These are phyloP conservation scores for Ranitomeya variabilis DNA, from an alignment of 2,113 vertebrate genomes.

Conservation along the genomic window DNA sequence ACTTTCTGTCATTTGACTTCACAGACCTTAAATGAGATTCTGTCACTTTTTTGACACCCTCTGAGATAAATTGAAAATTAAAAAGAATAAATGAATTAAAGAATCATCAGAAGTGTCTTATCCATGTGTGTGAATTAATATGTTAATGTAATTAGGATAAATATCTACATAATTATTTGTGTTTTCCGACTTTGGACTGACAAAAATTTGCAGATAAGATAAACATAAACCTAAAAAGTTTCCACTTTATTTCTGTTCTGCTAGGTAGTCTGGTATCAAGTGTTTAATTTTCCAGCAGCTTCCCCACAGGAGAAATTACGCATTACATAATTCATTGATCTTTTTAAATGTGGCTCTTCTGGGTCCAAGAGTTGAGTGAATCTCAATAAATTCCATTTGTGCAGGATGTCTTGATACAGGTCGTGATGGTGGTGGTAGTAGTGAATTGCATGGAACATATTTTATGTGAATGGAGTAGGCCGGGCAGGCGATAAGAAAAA, in stretches of 20 bases:
- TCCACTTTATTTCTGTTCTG: background rate
- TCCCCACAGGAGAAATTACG: background rate
- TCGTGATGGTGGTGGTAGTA: too few relatives aligned
- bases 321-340: background rate
- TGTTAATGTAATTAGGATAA: slow-evolving; percentile 36
- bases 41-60: slow-evolving; percentile 74
- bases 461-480: too few relatives aligned
- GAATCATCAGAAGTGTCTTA: slow-evolving; percentile 55
- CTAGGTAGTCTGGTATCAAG: background rate
- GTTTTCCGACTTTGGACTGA: background rate
- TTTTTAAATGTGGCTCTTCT: too few relatives aligned
- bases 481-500: too few relatives aligned
- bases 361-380: too few relatives aligned
- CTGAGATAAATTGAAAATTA: slow-evolving; percentile 73
- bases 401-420: too few relatives aligned
- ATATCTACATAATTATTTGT: slow-evolving; percentile 18
- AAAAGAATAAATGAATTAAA: slow-evolving; percentile 69
- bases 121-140: slow-evolving; percentile 31
- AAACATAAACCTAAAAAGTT: background rate
- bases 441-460: too few relatives aligned
- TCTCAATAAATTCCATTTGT: too few relatives aligned
- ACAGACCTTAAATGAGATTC: slow-evolving; percentile 76
- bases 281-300: background rate
- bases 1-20: slow-evolving; percentile 78
- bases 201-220: background rate